Evolutionary conservation across 2,888 invertebrate genomes (phyloP).

Genomic region (Lypha dubia): DNA sequence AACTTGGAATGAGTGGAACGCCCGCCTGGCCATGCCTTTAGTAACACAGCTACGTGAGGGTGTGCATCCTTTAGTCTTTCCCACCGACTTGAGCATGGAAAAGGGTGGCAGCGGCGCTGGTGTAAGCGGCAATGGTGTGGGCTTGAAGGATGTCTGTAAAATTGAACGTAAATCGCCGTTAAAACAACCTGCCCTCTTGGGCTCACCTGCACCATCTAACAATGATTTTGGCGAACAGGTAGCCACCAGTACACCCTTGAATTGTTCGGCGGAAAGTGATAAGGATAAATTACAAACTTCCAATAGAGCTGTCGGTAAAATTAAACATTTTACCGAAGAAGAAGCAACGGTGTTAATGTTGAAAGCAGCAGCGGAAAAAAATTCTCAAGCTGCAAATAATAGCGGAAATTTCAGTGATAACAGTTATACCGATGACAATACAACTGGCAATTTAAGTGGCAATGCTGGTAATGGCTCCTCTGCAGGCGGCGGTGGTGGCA

Average conservation of each 20-base stretch:
- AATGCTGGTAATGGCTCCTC: slow-evolving; percentile 63
- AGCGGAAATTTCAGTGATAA: slow-evolving; percentile 78
- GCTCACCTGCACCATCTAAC: slow-evolving; percentile 65
- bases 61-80: slow-evolving; percentile 83
- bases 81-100: slow-evolving; percentile 82
- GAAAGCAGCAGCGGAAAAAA: slow-evolving; percentile 79
- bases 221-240: slow-evolving; percentile 60
- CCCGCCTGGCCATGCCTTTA: slow-evolving; percentile 89
- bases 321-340: slow-evolving; percentile 80
- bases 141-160: slow-evolving; percentile 55
- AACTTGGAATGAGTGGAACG: slow-evolving; percentile 90
- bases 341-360: slow-evolving; percentile 80
- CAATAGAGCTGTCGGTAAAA: slow-evolving; percentile 73
- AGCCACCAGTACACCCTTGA: slow-evolving; percentile 64
- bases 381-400: slow-evolving; percentile 76
- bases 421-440: slow-evolving; percentile 78
- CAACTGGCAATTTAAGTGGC: slow-evolving; percentile 71
- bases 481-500: slow-evolving; percentile 44
- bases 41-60: slow-evolving; percentile 86
- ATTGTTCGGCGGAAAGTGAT: slow-evolving; percentile 62
- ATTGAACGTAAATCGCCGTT: slow-evolving; percentile 78
- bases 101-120: slow-evolving; percentile 78
- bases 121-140: slow-evolving; percentile 61
- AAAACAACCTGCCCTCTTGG: slow-evolving; percentile 50
- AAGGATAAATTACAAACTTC: slow-evolving; percentile 64